Base-by-base conservation (phyloP, 1,140 invertebrate species). In the Caenorhabditis elegans region DNA sequence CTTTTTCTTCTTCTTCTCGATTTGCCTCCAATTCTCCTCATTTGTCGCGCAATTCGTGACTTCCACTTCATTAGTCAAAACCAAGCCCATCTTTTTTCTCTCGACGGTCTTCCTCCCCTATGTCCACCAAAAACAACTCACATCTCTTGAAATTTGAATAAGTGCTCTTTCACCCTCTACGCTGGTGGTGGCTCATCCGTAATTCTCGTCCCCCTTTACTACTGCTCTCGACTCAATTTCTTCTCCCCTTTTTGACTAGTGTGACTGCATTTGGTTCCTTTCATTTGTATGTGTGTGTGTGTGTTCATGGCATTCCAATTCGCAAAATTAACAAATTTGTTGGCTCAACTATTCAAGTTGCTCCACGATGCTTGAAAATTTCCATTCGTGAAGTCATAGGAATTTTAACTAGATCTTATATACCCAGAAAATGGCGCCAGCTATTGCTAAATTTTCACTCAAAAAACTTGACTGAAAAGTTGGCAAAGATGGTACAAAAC, bases 61-160 rank as follows among this genome's bases (percentile, higher is more conserved):
- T 70, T 70, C 60, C 60, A 70, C 60, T 70, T 70, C 60, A 70
- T 70, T 70, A 70, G 60, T 70, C 60, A 39, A 70, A 70, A 70
- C 60, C 43, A 70, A 70, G 39, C 60, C 19, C 34, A 39, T 39
- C 34, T 39, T n/a, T n/a, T 17, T 70, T 70, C n/a, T 19, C 26
- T 70, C 28, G 39, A 8, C 15, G 6, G 39, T 43, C 6, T 43
- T 43, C 15, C 39, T 43, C 39, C 39, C 15, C 39, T 43, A 15
- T n/a, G n/a, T n/a, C 39, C 39, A 43, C 34, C 34, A 70, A 70
- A 70, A 70, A 70, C 31, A 70, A 70, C 34, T 43, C n/a, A 6
- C 22, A 6, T 65, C 60, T 70, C 60, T 70, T 70, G 60, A 70
- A 70, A 70, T 70, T 70, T 70, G 60, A 70, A 70, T 70, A 70